Evolutionary conservation across 2,113 vertebrate genomes (phyloP).

Genomic region (Nesogale talazaci): DNA sequence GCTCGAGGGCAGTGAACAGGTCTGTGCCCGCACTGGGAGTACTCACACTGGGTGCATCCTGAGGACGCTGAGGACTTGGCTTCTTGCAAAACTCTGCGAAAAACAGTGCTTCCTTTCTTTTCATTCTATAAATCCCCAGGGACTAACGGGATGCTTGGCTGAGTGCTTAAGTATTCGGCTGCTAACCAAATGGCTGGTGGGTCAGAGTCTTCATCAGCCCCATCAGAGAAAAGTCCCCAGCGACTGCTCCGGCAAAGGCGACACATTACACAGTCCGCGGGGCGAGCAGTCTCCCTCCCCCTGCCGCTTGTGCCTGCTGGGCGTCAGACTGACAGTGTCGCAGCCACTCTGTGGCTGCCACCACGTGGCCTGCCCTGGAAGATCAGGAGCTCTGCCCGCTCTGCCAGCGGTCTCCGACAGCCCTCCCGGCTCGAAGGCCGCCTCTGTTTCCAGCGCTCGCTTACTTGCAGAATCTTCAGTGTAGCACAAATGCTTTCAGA

Average conservation of each 20-base stretch:
- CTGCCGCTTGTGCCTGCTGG: neutral
- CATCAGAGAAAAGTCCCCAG: neutral
- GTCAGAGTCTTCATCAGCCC: neutral
- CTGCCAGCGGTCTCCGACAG: neutral
- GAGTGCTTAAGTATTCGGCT: neutral
- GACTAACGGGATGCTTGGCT: neutral
- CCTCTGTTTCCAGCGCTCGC: accelerated
- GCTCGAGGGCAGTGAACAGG: too few relatives aligned
- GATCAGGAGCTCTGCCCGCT: neutral
- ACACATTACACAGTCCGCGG: neutral
- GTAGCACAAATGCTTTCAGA: neutral
- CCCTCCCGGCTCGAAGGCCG: neutral
- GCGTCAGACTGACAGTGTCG: neutral
- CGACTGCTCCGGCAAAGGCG: neutral
- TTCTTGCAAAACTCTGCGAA: neutral
- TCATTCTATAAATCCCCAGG: neutral
- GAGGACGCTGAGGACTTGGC: neutral
- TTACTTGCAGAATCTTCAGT: neutral
- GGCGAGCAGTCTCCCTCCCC: neutral
- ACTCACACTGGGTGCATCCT: neutral
- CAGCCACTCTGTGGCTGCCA: neutral
- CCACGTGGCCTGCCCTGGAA: neutral
- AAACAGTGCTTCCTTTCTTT: neutral
- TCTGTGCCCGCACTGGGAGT: neutral
- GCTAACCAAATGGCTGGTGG: neutral